These are phyloP conservation scores for Parapristionchus giblindavisi DNA, from an alignment of 2,888 invertebrate species.

Conservation along the genomic window DNA sequence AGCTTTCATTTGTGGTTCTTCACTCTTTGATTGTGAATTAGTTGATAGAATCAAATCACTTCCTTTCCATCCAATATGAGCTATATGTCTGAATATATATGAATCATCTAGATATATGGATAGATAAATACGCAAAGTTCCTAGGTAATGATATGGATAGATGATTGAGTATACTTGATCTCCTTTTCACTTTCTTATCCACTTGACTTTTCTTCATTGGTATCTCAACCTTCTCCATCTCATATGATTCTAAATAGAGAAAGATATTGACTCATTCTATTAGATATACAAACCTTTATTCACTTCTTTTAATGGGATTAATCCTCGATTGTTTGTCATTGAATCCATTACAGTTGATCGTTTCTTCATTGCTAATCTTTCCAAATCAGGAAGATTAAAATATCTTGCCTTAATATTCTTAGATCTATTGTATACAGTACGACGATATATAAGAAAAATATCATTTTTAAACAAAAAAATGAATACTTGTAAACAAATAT, in stretches of 20 bases:
- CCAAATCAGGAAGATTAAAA: constrained; percentile 34
- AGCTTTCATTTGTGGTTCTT: constrained; percentile 13
- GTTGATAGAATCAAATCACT: constrained; percentile 42
- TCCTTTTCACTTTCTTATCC: constrained; percentile 40
- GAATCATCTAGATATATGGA: neutral
- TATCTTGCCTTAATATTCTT: constrained; percentile 32
- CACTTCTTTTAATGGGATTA: neutral
- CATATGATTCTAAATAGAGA: constrained; percentile 1
- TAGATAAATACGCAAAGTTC: constrained; percentile 23
- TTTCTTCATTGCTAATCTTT: constrained; percentile 20
- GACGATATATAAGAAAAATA: too few relatives aligned
- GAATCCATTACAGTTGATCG: neutral
- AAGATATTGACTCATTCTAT: neutral
- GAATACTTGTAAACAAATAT: too few relatives aligned
- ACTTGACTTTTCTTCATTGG: constrained; percentile 50
- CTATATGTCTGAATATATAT: constrained; percentile 46
- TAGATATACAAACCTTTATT: neutral
- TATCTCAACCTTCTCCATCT: constrained; percentile 40
- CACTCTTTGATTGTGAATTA: neutral
- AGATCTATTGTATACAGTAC: too few relatives aligned
- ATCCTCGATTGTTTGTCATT: neutral
- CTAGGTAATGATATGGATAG: constrained; percentile 30
- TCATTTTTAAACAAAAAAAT: too few relatives aligned
- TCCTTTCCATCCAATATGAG: constrained; percentile 58
- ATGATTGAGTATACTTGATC: constrained; percentile 3